A percentile compares a stretch with the other conserved stretches of the same genome.
phyloP scores from a whole-genome alignment of 2,797 vertebrate genomes.

The Enteromius argenteus region DNA sequence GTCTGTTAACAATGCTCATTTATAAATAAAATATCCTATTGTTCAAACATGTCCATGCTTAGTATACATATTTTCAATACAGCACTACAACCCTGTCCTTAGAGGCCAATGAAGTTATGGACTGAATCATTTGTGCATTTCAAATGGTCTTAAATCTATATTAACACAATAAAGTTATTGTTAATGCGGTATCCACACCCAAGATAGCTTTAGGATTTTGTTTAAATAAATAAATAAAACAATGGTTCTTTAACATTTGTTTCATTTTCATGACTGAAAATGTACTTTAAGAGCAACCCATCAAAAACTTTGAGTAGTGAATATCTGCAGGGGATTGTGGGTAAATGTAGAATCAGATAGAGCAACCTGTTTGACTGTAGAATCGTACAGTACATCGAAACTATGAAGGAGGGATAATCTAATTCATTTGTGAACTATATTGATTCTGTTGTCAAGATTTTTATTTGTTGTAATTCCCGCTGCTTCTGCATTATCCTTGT shows the following conservation, averaged over 20 bases:
- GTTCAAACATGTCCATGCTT: not conserved
- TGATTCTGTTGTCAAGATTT: constrained; percentile 40
- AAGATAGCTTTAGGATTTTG: not conserved
- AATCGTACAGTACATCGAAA: not conserved
- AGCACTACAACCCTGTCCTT: not conserved
- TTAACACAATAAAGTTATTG: not conserved
- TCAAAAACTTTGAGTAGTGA: not conserved
- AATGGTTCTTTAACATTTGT: not conserved
- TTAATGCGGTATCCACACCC: not conserved
- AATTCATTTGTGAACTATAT: constrained; percentile 37
- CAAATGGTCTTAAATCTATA: not conserved
- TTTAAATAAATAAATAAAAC: not conserved
- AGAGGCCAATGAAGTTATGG: not conserved
- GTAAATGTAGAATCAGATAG: not conserved
- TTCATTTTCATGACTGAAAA: not conserved
- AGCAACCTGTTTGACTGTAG: not conserved
- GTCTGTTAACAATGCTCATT: constrained; percentile 33
- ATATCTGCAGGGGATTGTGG: not conserved
- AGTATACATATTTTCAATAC: constrained; percentile 19
- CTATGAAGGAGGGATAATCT: constrained; percentile 9
- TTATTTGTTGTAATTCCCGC: constrained; percentile 34
- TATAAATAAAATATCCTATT: constrained; percentile 13
- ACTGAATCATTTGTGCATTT: constrained; percentile 5
- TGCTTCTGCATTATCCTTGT: constrained; percentile 48
- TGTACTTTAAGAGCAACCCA: not conserved